Evolutionary conservation across 2,113 vertebrate species (phyloP).

Genomic region (Osmerus mordax): DNA sequence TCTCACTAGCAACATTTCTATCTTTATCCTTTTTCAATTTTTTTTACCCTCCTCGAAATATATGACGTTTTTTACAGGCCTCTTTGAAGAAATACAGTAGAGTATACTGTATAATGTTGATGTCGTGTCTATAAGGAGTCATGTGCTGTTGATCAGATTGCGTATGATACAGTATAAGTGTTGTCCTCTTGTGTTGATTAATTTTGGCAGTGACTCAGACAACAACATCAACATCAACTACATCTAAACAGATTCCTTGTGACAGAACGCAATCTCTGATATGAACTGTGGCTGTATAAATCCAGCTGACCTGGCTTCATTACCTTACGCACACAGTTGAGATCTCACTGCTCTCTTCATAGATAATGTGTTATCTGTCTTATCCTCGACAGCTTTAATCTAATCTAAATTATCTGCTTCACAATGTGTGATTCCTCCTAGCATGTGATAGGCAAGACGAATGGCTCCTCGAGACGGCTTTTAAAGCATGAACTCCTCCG

Average conservation of each 20-base stretch:
- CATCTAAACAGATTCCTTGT: too few species aligned
- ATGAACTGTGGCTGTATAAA: background rate
- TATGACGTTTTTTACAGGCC: slow-evolving; percentile 17
- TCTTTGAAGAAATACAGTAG: slow-evolving; percentile 25
- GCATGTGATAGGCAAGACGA: slow-evolving; percentile 51
- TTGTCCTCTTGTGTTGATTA: slow-evolving; percentile 21
- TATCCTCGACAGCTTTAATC: slow-evolving; percentile 57
- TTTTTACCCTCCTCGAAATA: slow-evolving; percentile 25
- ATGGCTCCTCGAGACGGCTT: slow-evolving; percentile 53
- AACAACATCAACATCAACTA: too few species aligned
- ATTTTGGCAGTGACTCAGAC: slow-evolving; percentile 8
- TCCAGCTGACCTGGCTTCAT: slow-evolving; percentile 7
- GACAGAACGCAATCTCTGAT: slow-evolving; percentile 19
- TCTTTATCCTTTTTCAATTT: slow-evolving; percentile 23
- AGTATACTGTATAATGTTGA: too few species aligned
- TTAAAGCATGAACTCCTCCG: slow-evolving; percentile 53
- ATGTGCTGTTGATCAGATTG: background rate
- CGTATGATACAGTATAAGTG: background rate
- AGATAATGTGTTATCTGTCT: slow-evolving; percentile 19
- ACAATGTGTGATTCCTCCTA: slow-evolving; percentile 44
- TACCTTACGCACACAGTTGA: slow-evolving; percentile 10
- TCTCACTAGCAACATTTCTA: slow-evolving; percentile 37
- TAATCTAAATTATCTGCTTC: slow-evolving; percentile 52
- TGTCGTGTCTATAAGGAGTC: too few species aligned
- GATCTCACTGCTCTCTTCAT: slow-evolving; percentile 8